Conservation (phyloP, 1,140 invertebrate species). For the Muscidifurax raptorellus region DNA sequence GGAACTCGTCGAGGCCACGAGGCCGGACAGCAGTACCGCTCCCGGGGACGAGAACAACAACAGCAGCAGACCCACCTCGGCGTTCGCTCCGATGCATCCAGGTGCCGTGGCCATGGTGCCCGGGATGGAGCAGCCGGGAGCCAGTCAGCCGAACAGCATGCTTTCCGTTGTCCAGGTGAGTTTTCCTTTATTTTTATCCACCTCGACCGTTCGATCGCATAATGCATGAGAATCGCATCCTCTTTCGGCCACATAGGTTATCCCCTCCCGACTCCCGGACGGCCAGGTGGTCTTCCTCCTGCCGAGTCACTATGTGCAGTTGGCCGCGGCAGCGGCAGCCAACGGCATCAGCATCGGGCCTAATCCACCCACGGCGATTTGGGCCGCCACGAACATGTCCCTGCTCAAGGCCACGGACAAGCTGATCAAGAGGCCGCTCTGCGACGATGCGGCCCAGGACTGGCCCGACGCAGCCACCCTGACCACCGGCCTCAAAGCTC, state of each 20-base stretch:
- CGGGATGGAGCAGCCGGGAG: conserved; percentile 53
- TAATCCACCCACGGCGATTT: conserved; percentile 72
- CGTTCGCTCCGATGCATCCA: conserved; percentile 68
- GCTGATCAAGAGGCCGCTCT: conserved; percentile 67
- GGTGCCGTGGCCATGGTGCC: conserved; percentile 22
- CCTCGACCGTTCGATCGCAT: background rate
- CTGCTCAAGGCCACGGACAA: conserved; percentile 72
- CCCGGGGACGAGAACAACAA: conserved; percentile 73
- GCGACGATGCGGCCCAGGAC: conserved; percentile 63
- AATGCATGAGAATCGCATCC: too few species aligned
- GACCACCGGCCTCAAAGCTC: conserved; percentile 54
- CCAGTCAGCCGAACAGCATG: conserved; percentile 67
- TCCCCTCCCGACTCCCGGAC: conserved; percentile 76
- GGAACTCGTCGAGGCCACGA: conserved; percentile 64
- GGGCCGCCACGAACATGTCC: conserved; percentile 74
- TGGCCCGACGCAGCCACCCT: conserved; percentile 57
- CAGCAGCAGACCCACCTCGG: conserved; percentile 69
- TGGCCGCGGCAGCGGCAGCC: conserved; percentile 73
- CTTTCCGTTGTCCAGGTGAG: conserved; percentile 74
- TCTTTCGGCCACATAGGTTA: too few species aligned
- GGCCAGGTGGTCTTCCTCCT: conserved; percentile 78
- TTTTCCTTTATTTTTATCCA: background rate
- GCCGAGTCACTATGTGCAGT: conserved; percentile 77
- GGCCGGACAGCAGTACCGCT: conserved; percentile 72
- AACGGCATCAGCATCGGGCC: conserved; percentile 74